Evolutionary conservation across 2,888 invertebrate genomes (phyloP).

Genomic region (Synergus umbraculus): DNA sequence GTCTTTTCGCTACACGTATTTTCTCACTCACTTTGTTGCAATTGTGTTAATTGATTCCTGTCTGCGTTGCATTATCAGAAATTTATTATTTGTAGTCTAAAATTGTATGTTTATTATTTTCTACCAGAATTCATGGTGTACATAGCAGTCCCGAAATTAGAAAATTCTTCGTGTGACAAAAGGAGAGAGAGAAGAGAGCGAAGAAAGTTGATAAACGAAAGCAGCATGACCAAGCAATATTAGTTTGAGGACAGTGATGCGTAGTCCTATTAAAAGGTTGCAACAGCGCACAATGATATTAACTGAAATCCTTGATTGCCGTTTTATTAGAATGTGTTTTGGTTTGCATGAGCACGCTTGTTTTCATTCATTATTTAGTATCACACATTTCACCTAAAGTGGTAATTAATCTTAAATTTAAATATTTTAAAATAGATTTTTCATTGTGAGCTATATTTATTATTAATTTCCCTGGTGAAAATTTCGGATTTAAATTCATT

Average conservation of each 20-base stretch:
- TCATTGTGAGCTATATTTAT: background rate
- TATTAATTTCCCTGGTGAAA: too few relatives aligned
- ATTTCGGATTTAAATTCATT: too few relatives aligned
- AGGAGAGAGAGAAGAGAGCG: background rate
- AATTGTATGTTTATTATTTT: background rate
- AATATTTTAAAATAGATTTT: background rate
- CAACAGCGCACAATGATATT: background rate
- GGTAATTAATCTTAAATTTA: background rate
- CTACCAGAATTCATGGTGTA: background rate
- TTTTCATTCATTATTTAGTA: background rate
- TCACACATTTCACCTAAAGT: background rate
- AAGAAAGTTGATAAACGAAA: background rate
- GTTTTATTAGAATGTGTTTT: background rate
- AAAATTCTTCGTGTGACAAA: background rate
- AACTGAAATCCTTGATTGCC: background rate
- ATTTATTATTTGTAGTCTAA: conserved; percentile 3
- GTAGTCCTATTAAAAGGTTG: background rate
- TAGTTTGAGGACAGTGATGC: background rate
- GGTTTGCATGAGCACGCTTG: conserved; percentile 3
- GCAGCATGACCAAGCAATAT: conserved; percentile 5
- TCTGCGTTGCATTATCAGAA: background rate
- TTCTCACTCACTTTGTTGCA: background rate
- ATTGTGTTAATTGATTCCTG: background rate
- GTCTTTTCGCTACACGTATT: background rate
- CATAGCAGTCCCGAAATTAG: background rate